phyloP scores from a whole-genome alignment of 2,797 vertebrate species.

The Rhinophrynus dorsalis region DNA sequence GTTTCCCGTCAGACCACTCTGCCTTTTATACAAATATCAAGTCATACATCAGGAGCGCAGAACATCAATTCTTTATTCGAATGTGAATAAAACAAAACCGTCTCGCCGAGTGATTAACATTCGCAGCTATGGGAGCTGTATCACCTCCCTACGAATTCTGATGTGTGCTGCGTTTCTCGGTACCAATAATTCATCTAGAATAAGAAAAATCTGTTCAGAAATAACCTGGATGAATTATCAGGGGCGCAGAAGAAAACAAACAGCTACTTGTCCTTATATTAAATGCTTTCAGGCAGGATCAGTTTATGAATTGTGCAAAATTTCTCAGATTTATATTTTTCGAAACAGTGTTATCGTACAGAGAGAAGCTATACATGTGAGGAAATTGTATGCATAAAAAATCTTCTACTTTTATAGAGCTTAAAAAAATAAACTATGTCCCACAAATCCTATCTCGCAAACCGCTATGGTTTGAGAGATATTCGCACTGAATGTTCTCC shows the following conservation, averaged over 20 bases:
- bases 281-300: conserved; percentile 4
- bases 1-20: too few relatives aligned
- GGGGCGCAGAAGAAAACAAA: conserved; percentile 1
- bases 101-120: conserved; percentile 2
- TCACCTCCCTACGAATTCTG: neutral
- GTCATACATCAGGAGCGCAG: neutral
- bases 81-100: conserved; percentile 1
- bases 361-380: too few relatives aligned
- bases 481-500: too few relatives aligned
- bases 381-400: too few relatives aligned
- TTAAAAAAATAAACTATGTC: too few relatives aligned
- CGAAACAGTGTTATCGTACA: too few relatives aligned
- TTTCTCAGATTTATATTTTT: neutral
- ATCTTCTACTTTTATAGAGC: too few relatives aligned
- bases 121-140: neutral
- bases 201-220: too few relatives aligned
- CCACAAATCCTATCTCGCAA: too few relatives aligned
- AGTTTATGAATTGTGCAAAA: conserved; percentile 10
- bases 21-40: too few relatives aligned
- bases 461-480: too few relatives aligned
- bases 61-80: conserved; percentile 16
- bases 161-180: conserved; percentile 1
- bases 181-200: conserved; percentile 11
- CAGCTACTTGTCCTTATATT: conserved; percentile 24
- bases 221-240: neutral